Base-by-base conservation (phyloP, 2,797 vertebrate genomes). In the Antennarius maculatus region DNA sequence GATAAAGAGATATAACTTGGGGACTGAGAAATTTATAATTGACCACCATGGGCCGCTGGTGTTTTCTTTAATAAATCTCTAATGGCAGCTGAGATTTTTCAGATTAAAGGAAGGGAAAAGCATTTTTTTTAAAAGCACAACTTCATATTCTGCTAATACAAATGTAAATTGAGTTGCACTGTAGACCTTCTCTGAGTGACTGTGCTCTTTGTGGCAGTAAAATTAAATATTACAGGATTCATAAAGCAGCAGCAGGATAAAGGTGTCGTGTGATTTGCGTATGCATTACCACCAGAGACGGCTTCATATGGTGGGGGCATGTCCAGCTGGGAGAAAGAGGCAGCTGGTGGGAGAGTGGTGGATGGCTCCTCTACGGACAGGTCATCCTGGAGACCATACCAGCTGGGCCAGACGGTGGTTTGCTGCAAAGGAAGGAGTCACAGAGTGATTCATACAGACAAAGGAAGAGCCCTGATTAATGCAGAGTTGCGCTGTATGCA, bases 291-390 rank as follows among this genome's bases (percentile, higher is more conserved):
- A 93, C 93, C 91, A 63, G 94, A 94, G 61, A 95, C 91, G 0
- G 92, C 92, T 76, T 95, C 94, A 43, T 95, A 95, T 11, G 95
- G 94, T 37, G 95, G 95, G 51, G 95, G 95, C 88, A 94, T 92
- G 81, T 95, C 95, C 73, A 94, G 80, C 37, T 94, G 93, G 67
- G 93, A 92, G 80, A 93, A 92, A 50, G 94, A 93, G 4, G 91
- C 86, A n/a, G 93, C 89, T n/a, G 93, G 92, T 28, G 94, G 93
- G 52, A 92, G 81, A 10, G 92, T 79, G 29, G 92, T 78, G 27
- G 95, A 91, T 15, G 94, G 92, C 79, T 95, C 94, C 4, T 94
- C 94, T 47, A 92, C 85, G 0, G 94, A 94, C 62, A 87, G 79
- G 50, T 95, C 94, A 15, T 95, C 95, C 79, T 94, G 93, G 51